Conservation (phyloP, 1,140 invertebrate genomes). For the Xylocopa sonorina region DNA sequence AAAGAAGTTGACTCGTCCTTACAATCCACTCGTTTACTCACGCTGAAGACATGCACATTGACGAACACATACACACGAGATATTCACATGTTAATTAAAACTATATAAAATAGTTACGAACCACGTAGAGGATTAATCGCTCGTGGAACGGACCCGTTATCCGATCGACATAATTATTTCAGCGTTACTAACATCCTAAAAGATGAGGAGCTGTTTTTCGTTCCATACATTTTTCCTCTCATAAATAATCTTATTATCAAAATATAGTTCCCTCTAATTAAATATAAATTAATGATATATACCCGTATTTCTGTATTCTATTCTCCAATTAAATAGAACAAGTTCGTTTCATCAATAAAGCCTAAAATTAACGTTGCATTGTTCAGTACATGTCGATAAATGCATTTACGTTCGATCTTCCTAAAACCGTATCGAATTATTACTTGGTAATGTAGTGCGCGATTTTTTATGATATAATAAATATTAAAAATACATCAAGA, state of each 20-base stretch:
- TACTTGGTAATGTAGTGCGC: too few species aligned
- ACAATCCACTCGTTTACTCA: constrained; percentile 1
- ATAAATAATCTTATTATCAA: neutral
- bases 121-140: constrained; percentile 9
- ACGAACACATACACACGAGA: neutral
- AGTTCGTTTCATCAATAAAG: neutral
- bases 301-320: neutral
- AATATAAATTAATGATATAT: constrained; percentile 4
- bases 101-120: constrained; percentile 44
- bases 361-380: neutral
- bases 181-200: neutral
- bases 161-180: neutral
- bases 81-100: constrained; percentile 7
- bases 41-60: neutral
- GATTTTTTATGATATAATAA: constrained; percentile 4
- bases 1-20: neutral
- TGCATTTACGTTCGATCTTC: neutral
- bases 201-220: neutral
- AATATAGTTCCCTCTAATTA: neutral
- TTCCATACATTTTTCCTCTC: neutral
- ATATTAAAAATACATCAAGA: constrained; percentile 27
- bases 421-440: neutral
- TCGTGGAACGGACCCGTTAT: constrained; percentile 28
- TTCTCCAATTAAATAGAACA: neutral
- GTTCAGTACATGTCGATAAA: constrained; percentile 8